Percentiles rank a stretch among this genome's conserved stretches.
These are phyloP conservation scores for Trachymyrmex cornetzi DNA, from an alignment of 1,140 invertebrate genomes.

Conservation along the genomic window DNA sequence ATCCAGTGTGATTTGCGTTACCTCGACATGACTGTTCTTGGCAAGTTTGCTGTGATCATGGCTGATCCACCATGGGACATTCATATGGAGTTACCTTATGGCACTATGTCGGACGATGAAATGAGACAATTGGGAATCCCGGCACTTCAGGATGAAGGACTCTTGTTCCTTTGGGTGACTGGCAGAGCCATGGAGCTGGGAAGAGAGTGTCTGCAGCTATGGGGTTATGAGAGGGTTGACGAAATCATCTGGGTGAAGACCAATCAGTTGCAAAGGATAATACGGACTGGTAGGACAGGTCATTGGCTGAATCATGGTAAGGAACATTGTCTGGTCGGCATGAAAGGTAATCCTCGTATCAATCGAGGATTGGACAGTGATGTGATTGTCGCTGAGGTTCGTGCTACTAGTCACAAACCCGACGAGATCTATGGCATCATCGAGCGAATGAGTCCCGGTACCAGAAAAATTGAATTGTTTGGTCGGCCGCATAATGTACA, in stretches of 20 bases:
- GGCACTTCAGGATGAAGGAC: slow-evolving; percentile 97
- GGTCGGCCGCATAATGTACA: slow-evolving; percentile 99
- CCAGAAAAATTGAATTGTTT: slow-evolving; percentile 99
- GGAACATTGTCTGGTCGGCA: slow-evolving; percentile 98
- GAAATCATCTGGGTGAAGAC: slow-evolving; percentile 99
- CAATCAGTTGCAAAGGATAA: slow-evolving; percentile 98
- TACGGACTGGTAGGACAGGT: slow-evolving; percentile 97
- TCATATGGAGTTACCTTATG: slow-evolving; percentile 99
- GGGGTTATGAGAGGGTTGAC: slow-evolving; percentile 98
- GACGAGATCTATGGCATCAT: slow-evolving; percentile 99
- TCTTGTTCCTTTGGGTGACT: slow-evolving; percentile 99
- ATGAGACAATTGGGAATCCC: slow-evolving; percentile 96
- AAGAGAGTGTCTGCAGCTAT: slow-evolving; percentile 95
- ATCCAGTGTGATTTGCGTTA: slow-evolving; percentile 98
- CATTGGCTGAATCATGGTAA: slow-evolving; percentile 99
- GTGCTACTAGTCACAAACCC: slow-evolving; percentile 98
- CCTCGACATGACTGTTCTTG: slow-evolving; percentile 98
- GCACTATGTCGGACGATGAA: slow-evolving; percentile 99
- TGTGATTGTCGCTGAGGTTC: slow-evolving; percentile 98
- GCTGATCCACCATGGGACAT: slow-evolving; percentile 99
- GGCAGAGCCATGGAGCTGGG: slow-evolving; percentile 99
- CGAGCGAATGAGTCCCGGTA: slow-evolving; percentile 95
- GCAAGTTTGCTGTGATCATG: slow-evolving; percentile 97
- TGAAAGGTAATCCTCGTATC: slow-evolving; percentile 97
- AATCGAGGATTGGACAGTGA: slow-evolving; percentile 98